Evolutionary conservation across 30 jellyfish, hydroid and myxozoan species (phyloP), one percentile per base, ranked within the genome.

Genomic region (Aurelia aurita): DNA sequence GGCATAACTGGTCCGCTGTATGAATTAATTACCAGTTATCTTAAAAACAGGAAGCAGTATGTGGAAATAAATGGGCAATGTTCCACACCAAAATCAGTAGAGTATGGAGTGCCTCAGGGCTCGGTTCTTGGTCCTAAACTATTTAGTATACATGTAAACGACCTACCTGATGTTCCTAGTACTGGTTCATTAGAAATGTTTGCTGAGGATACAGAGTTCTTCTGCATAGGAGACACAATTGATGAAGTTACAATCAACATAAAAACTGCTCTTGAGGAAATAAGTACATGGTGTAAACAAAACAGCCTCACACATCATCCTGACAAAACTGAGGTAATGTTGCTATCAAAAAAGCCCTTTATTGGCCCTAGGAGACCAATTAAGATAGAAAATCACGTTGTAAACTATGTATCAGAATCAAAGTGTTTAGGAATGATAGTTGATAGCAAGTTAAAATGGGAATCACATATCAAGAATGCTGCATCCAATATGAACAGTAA

Each of bases 401-500:
- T 69, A 3, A 69, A 34, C 80, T 69, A 69, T 69, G 80, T 69
- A 69, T 69, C 62, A 69, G 80, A 69, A 69, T 69, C 80, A 69
- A 34, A 69, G 35, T 69, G 80, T 28, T 69, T 69, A 69, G 80
- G 80, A 69, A 69, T 69, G 62, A 69, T 69, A 69, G 62, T 69
- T 21, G 80, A 69, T 34, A 28, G 80, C 80, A 69, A 69, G 80
- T 34, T 69, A 15, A 69, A 69, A 3, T 69, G 80, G 80, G 80
- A 69, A 69, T 8, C 80, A 69, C 80, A 69, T 69, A 69, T 69
- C 80, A 69, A 69, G 80, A 69, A 69, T 31, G 27, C 80, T 28
- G 80, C 80, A 69, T 34, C 80, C 62, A 69, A 31, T 69, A 69
- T 69, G 80, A 69, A 69, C 80, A 69, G 80, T 69, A 69, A 69